Conservation (phyloP, 1,140 invertebrate genomes). For the Adoxophyes honmai region DNA sequence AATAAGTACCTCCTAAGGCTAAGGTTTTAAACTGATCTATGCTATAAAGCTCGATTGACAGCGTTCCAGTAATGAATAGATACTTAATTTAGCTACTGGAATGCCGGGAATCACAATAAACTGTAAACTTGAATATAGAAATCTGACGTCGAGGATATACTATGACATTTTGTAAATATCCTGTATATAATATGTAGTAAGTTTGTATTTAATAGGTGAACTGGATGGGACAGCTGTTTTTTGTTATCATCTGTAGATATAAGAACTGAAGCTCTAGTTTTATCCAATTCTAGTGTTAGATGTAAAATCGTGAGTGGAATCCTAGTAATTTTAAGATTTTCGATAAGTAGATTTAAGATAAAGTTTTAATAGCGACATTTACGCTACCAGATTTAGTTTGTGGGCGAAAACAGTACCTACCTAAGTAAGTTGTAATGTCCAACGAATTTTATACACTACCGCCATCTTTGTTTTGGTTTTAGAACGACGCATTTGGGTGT, state of each 20-base stretch:
- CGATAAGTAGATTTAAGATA: neutral
- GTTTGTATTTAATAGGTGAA: conserved; percentile 5
- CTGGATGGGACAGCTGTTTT: neutral
- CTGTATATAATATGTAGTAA: conserved; percentile 1
- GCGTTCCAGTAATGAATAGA: neutral
- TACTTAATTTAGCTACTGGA: neutral
- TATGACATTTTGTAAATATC: conserved; percentile 12
- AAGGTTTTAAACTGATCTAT: no score
- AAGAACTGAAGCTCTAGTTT: conserved; percentile 2
- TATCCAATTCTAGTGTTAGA: conserved; percentile 4
- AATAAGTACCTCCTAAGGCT: no score
- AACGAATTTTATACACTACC: neutral
- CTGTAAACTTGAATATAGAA: no score
- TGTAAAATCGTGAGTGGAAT: conserved; percentile 1
- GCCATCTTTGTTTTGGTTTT: neutral
- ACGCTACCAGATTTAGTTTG: neutral
- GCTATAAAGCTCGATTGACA: no score
- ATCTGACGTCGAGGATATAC: neutral
- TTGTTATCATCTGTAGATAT: neutral
- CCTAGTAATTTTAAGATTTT: conserved; percentile 9
- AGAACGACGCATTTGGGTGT: neutral
- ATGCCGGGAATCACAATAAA: neutral
- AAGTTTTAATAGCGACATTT: neutral
- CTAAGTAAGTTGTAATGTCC: no score
- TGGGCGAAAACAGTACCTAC: no score